Base-by-base conservation (phyloP, 2,113 vertebrate genomes). In the Heterochromis multidens region DNA sequence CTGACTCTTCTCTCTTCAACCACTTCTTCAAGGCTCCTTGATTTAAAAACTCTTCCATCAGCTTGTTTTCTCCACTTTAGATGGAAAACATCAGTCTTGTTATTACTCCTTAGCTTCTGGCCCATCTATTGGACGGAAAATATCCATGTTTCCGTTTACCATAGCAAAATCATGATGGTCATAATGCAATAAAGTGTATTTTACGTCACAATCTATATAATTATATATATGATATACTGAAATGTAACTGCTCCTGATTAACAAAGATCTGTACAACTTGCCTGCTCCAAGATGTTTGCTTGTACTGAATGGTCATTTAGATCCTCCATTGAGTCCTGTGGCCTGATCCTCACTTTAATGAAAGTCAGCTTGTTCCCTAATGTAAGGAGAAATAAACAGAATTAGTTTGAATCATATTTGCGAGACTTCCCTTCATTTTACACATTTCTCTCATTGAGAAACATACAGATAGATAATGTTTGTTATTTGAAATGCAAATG, bases 341-440 rank as follows among this genome's bases (percentile, higher is more conserved):
- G 25, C 25, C 25, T 60, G 57, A 59, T 59, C 57, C 57, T 59
- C 58, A 60, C 14, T 17, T 57, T 23, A 57, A 57, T 23, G n/a
- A 23, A 56, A 12, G 9, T 56, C 21, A 56, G 54, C 0, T 23
- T 56, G 2, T 56, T 56, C 0, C 1, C 54, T 23, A 23, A 3
- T 56, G n/a, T 37, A 37, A 35, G 9, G 7, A 35, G 1, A 35
- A 8, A 8, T 23, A 56, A 56, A 23, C 54, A 56, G 4, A 56
- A 8, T 7, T 35, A 35, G 7, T 35, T 8, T 35, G 35, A 8
- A 35, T 35, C 2, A 35, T 35, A 35, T 35, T 35, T 35, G 35
- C 7, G 9, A 8, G 35, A 35, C 35, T 8, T 35, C 9, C 6
- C 35, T 35, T 35, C 35, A 35, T 35, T 35, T 35, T 8, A 37